Base-by-base conservation (phyloP, 2,797 vertebrate species). In the Picus viridis region DNA sequence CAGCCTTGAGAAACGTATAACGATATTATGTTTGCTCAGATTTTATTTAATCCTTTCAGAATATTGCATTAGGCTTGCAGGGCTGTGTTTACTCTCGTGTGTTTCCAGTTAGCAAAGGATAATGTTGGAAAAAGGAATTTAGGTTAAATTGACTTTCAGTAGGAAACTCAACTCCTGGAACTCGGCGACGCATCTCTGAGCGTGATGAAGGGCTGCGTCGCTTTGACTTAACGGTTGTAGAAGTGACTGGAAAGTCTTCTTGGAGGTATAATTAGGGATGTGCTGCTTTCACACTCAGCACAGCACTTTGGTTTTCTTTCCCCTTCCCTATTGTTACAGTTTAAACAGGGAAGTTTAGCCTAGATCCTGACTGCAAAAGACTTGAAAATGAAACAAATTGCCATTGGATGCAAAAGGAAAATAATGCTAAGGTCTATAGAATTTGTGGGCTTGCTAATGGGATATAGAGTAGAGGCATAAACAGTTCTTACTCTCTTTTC, bases 21-120 rank as follows among this genome's bases (percentile, higher is more conserved):
- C 1, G 23, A 79, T 82, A 92, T 92, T 91, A 83, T 72, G 75
- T 95, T 95, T 96, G 85, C 91, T 93, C 80, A 95, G 77, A 89
- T 88, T 92, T 89, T 82, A 39, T 81, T 95, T 96, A 96, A 97
- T 96, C 89, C 92, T 95, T 90, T 95, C 84, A 86, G 96, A 93
- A 93, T 90, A 85, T 51, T 96, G 77, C 56, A 89, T 91, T 94
- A 94, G 72, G 43, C 75, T 78, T 24, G 49, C 58, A 87, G 69
- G 51, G 51, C 70, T 85, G 12, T 95, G 81, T 95, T 96, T 94
- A 93, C 84, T 88, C 86, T 81, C 64, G 47, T 70, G 70, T 76
- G 68, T 92, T 96, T 83, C 80, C 74, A 89, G 72, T 65, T 86
- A 85, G 51, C 30, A 75, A 83, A 89, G 68, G 88, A 95, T 90